These are phyloP conservation scores for Rhineura floridana DNA, from an alignment of 2,113 vertebrate genomes.

Conservation along the genomic window DNA sequence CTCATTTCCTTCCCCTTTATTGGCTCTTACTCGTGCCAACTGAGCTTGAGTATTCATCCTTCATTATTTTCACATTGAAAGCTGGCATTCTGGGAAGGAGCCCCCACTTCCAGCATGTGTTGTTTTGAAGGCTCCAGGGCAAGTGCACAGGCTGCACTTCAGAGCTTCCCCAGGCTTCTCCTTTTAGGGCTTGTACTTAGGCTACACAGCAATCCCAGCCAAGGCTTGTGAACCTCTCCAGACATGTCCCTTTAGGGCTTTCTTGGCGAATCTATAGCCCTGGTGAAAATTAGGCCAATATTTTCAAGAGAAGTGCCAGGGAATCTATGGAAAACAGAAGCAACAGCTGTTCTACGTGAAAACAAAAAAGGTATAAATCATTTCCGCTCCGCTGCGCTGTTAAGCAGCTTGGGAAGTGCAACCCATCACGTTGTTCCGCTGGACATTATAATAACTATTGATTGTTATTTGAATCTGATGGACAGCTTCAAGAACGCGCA, in stretches of 20 bases:
- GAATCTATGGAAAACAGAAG: neutral
- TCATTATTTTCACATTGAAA: neutral
- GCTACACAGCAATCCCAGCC: neutral
- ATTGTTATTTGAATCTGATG: neutral
- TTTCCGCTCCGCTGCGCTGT: neutral
- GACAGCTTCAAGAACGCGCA: neutral
- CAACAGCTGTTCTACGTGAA: neutral
- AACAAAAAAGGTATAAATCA: neutral
- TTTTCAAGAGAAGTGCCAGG: neutral
- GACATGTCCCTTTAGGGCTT: neutral
- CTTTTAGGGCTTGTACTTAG: neutral
- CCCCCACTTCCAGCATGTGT: no score
- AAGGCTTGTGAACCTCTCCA: neutral
- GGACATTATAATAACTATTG: constrained; percentile 18
- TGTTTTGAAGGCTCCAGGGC: neutral
- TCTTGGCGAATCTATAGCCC: neutral
- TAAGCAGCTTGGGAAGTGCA: neutral
- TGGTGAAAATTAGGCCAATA: neutral
- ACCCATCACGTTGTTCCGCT: neutral
- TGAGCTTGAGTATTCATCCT: neutral
- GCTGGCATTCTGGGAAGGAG: neutral
- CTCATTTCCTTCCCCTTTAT: neutral
- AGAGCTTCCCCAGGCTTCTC: neutral
- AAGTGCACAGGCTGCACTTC: neutral
- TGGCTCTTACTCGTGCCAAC: neutral